Evolutionary conservation across 2,888 invertebrate species (phyloP).

Genomic region (Leptura quadrifasciata): DNA sequence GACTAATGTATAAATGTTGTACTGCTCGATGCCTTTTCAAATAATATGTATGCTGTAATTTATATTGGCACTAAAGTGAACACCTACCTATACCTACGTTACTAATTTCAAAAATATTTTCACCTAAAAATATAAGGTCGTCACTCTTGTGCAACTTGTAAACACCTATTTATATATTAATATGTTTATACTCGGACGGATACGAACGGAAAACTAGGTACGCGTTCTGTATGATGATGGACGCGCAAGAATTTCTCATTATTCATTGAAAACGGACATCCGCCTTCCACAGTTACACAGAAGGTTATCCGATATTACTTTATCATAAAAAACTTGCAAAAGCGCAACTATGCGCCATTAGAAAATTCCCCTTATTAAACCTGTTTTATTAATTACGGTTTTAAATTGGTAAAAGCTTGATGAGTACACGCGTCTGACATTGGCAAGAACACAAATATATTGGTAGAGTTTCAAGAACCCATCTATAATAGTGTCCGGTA

Average conservation of each 20-base stretch:
- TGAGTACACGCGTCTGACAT: not conserved
- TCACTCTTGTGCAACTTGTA: not conserved
- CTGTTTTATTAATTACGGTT: not conserved
- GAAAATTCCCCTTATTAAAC: not conserved
- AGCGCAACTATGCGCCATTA: not conserved
- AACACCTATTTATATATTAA: not conserved
- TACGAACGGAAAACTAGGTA: not conserved
- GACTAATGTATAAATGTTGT: too few relatives aligned
- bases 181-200: not conserved
- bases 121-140: not conserved
- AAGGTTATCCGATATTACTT: not conserved
- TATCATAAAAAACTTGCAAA: not conserved
- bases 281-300: not conserved
- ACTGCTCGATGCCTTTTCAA: too few relatives aligned
- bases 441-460: too few relatives aligned
- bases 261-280: slow-evolving; percentile 7
- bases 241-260: slow-evolving; percentile 2
- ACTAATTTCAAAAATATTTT: not conserved
- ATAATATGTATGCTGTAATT: too few relatives aligned
- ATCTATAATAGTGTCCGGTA: too few relatives aligned
- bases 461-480: too few relatives aligned
- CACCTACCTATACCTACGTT: too few relatives aligned
- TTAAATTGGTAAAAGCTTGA: not conserved
- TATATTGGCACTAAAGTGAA: too few relatives aligned
- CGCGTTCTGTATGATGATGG: not conserved